These are phyloP conservation scores for Cheilosia vernalis DNA, from an alignment of 2,888 invertebrate genomes.

Conservation along the genomic window DNA sequence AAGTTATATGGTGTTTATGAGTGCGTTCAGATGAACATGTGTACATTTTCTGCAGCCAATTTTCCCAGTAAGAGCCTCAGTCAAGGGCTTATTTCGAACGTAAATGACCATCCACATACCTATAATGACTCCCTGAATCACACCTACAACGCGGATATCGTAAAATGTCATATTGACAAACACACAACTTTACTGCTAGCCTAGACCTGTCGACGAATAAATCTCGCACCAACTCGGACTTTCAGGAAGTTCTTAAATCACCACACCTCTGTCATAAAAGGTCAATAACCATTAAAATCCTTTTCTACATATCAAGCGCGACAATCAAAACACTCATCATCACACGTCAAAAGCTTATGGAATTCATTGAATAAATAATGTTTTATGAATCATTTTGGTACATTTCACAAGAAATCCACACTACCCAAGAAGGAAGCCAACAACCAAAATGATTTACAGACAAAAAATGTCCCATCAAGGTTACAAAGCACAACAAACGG, in stretches of 20 bases:
- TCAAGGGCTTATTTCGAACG: neutral
- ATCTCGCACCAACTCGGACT: conserved; percentile 3
- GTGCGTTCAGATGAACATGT: no score
- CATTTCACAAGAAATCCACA: conserved; percentile 26
- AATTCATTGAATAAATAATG: conserved; percentile 56
- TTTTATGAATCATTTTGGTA: conserved; percentile 36
- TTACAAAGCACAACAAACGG: neutral
- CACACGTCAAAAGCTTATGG: conserved; percentile 23
- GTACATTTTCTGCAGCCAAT: no score
- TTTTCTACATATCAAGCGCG: conserved; percentile 20
- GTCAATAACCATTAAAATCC: conserved; percentile 57
- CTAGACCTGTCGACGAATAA: conserved; percentile 6
- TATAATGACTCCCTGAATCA: neutral
- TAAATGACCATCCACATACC: neutral
- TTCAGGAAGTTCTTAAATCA: conserved; percentile 61
- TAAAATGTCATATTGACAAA: neutral
- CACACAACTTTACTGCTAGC: neutral
- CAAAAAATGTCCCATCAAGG: conserved; percentile 48
- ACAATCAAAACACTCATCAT: conserved; percentile 46
- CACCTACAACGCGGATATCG: no score
- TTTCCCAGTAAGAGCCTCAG: no score
- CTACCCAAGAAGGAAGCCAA: conserved; percentile 36
- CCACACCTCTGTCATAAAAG: conserved; percentile 49
- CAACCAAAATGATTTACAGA: conserved; percentile 35
- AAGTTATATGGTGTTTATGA: no score